Evolutionary conservation across 2,113 vertebrate species (phyloP).

Genomic region (Cranoglanis bouderius): DNA sequence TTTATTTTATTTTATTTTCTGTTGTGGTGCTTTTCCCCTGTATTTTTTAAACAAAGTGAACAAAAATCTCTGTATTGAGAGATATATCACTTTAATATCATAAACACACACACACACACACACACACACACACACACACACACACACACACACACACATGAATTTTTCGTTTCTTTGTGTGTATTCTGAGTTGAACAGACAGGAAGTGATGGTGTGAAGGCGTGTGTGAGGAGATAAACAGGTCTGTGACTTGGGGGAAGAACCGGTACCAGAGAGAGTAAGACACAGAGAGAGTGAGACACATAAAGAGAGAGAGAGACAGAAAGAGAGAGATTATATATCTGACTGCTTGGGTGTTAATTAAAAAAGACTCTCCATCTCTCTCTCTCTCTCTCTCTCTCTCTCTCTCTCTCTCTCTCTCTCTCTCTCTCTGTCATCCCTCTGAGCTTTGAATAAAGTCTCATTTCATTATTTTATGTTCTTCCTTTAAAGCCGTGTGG

Average conservation of each 20-base stretch:
- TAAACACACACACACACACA: background rate
- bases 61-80: background rate
- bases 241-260: background rate
- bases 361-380: slow-evolving; percentile 53
- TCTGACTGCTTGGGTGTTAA: slow-evolving; percentile 70
- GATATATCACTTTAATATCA: background rate
- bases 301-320: slow-evolving; percentile 44
- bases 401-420: slow-evolving; percentile 18
- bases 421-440: too few species aligned
- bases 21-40: background rate
- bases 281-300: slow-evolving; percentile 38
- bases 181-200: background rate
- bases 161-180: background rate
- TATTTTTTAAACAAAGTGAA: background rate
- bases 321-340: slow-evolving; percentile 41
- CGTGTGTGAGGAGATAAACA: slow-evolving; percentile 9
- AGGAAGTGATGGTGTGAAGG: background rate
- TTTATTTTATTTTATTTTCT: background rate
- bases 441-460: background rate
- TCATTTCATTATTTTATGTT: background rate
- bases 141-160: background rate
- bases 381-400: slow-evolving; percentile 2
- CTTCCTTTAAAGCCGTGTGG: background rate
- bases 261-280: background rate
- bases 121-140: background rate